Percentiles rank a stretch among this genome's conserved stretches.
phyloP scores from a whole-genome alignment of 2,113 vertebrate genomes.

The Sphyrna mokarran region DNA sequence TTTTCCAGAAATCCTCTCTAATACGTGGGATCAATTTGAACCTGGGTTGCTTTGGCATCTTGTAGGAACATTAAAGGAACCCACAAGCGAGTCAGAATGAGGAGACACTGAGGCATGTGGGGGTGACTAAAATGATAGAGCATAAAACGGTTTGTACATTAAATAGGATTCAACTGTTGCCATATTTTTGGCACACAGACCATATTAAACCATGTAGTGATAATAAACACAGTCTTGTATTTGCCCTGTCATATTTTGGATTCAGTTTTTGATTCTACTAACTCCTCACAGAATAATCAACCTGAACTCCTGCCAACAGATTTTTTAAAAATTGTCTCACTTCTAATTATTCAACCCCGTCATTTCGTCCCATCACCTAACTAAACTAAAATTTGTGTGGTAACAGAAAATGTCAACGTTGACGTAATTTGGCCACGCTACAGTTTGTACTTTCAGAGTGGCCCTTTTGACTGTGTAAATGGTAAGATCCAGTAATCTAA shows the following conservation, averaged over 20 bases:
- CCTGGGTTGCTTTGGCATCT: neutral
- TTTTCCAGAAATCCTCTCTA: constrained; percentile 9
- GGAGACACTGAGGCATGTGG: neutral
- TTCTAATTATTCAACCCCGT: neutral
- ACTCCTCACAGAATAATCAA: neutral
- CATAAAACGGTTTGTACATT: neutral
- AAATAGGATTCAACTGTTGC: neutral
- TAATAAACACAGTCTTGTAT: constrained; percentile 6
- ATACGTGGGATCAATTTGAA: neutral
- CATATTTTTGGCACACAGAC: neutral
- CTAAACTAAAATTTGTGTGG: neutral
- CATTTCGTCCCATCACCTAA: neutral
- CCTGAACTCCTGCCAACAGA: neutral
- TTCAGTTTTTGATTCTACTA: neutral
- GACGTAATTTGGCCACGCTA: neutral
- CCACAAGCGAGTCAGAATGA: neutral
- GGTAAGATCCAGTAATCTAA: constrained; percentile 23
- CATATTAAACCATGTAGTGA: neutral
- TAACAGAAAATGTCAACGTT: constrained; percentile 7
- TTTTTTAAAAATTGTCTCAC: neutral
- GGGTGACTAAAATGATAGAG: neutral
- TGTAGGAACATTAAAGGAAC: neutral
- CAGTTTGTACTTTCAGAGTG: neutral
- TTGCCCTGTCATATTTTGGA: neutral
- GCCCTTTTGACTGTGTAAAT: constrained; percentile 2